phyloP scores from a whole-genome alignment of 2,888 invertebrate species.

The Herminia tarsipennalis region DNA sequence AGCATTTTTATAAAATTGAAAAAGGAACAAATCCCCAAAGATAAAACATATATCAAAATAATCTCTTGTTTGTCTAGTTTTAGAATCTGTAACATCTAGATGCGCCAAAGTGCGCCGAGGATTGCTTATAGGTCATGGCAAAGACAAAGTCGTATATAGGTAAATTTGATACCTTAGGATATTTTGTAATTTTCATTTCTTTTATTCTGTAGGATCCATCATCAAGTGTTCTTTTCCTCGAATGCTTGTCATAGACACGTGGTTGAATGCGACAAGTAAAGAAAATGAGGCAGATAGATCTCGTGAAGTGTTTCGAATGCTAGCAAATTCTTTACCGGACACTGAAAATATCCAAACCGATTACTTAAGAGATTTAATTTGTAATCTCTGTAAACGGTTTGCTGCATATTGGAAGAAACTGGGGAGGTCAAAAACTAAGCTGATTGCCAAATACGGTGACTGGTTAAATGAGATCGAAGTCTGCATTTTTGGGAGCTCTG shows the following conservation, averaged over 20 bases:
- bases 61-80: constrained; percentile 3
- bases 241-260: not conserved
- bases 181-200: constrained; percentile 2
- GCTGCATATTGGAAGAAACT: not conserved
- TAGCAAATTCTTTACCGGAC: not conserved
- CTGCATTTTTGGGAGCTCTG: constrained; percentile 2
- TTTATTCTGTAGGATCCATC: constrained; percentile 1
- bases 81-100: constrained; percentile 1
- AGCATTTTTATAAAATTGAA: no score
- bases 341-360: not conserved
- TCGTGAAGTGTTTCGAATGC: constrained; percentile 1
- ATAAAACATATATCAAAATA: not conserved
- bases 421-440: not conserved
- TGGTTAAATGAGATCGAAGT: not conserved
- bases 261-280: constrained; percentile 1
- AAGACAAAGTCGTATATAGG: constrained; percentile 2
- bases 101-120: constrained; percentile 2
- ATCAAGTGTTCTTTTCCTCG: not conserved
- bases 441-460: not conserved
- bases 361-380: not conserved
- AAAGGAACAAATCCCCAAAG: no score
- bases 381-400: not conserved
- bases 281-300: constrained; percentile 2
- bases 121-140: constrained; percentile 1
- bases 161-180: constrained; percentile 5